phyloP scores from a whole-genome alignment of 2,113 vertebrate genomes.

The Pongo pygmaeus region DNA sequence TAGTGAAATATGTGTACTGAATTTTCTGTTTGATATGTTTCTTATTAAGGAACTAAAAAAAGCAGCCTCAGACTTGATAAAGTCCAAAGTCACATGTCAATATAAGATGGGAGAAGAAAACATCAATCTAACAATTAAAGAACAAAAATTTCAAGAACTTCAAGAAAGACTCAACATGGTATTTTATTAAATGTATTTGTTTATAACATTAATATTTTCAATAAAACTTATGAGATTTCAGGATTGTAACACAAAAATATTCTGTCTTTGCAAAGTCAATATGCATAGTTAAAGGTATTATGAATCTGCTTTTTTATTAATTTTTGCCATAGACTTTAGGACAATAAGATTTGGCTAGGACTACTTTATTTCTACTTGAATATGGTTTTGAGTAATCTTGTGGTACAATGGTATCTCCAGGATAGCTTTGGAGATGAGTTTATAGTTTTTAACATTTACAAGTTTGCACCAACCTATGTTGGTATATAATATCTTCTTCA shows the following conservation, averaged over 20 bases:
- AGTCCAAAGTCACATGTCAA: constrained; percentile 87
- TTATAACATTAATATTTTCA: constrained; percentile 66
- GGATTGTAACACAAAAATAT: constrained; percentile 35
- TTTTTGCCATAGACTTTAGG: constrained; percentile 13
- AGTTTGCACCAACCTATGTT: not conserved
- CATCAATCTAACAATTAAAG: constrained; percentile 81
- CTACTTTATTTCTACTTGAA: constrained; percentile 26
- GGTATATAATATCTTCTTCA: not conserved
- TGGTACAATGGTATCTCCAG: not conserved
- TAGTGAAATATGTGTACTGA: constrained; percentile 73
- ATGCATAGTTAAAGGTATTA: not conserved
- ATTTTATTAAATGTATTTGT: constrained; percentile 73
- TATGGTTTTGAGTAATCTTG: not conserved
- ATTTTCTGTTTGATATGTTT: constrained; percentile 81
- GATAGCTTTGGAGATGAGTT: constrained; percentile 4
- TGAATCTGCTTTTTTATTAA: constrained; percentile 4
- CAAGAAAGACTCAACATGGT: constrained; percentile 90
- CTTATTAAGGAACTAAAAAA: constrained; percentile 91
- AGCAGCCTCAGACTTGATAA: constrained; percentile 88
- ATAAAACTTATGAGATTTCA: not conserved
- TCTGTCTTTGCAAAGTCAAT: constrained; percentile 22
- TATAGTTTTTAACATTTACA: constrained; percentile 2
- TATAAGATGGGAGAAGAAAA: constrained; percentile 85
- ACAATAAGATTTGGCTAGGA: not conserved
- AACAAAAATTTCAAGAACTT: constrained; percentile 90